Percentiles rank a stretch among this genome's conserved stretches.
These are phyloP conservation scores for Ardeotis arabs DNA, from an alignment of 2,113 vertebrate species.

Conservation along the genomic window DNA sequence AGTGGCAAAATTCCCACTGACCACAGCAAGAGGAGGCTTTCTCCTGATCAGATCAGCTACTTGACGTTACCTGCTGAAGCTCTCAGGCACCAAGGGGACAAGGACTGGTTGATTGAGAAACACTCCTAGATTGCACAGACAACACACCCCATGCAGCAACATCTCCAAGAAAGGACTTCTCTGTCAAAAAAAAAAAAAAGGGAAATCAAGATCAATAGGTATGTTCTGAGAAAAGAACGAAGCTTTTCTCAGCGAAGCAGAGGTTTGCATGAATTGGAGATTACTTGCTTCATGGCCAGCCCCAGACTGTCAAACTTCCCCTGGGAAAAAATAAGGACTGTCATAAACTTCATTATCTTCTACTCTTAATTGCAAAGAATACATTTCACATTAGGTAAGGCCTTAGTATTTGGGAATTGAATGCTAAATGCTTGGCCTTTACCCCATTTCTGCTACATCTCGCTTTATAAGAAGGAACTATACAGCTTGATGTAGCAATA, in stretches of 20 bases:
- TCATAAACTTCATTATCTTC: constrained; percentile 56
- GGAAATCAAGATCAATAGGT: not conserved
- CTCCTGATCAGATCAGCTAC: not conserved
- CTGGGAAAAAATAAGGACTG: not conserved
- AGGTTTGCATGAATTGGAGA: not conserved
- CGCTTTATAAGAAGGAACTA: not conserved
- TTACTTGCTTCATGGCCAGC: not conserved
- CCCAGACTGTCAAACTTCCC: not conserved
- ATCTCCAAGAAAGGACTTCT: not conserved
- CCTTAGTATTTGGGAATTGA: constrained; percentile 4
- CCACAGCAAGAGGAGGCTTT: not conserved
- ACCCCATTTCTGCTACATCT: not conserved
- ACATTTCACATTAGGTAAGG: not conserved
- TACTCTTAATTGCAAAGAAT: constrained; percentile 24
- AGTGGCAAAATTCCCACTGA: not conserved
- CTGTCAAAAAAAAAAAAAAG: not conserved
- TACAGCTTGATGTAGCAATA: constrained; percentile 33
- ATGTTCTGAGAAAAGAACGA: not conserved
- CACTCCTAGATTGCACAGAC: not conserved
- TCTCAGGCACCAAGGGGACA: rapidly evolving
- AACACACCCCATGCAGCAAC: not conserved
- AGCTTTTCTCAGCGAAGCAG: not conserved
- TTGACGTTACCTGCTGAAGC: not conserved
- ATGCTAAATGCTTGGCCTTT: constrained; percentile 23
- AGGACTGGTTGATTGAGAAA: not conserved